A percentile compares a stretch with the other conserved stretches of the same genome.
phyloP scores from a whole-genome alignment of 2,888 invertebrate species.

The Sipha maydis region DNA sequence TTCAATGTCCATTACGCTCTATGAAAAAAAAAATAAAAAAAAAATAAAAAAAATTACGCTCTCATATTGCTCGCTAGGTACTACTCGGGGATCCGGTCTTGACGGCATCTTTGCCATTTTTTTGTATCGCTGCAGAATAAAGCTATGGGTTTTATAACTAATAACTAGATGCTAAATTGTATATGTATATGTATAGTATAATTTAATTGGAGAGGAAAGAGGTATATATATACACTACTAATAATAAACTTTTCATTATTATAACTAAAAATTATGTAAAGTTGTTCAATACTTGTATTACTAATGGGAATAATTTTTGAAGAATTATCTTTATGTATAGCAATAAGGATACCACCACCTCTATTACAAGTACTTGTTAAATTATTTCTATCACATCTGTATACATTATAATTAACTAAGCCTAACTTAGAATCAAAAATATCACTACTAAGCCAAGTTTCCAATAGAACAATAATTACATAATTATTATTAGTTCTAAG shows the following conservation, averaged over 20 bases:
- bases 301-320: too few species aligned
- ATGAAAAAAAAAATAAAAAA: too few species aligned
- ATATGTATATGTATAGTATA: not conserved
- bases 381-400: too few species aligned
- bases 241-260: not conserved
- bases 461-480: not conserved
- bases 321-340: not conserved
- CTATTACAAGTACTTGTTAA: not conserved
- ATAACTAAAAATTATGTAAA: not conserved
- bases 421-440: not conserved
- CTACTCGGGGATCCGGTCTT: too few species aligned
- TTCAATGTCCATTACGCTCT: too few species aligned
- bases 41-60: too few species aligned
- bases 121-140: too few species aligned
- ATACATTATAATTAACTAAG: not conserved
- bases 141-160: not conserved
- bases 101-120: too few species aligned
- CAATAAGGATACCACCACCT: not conserved
- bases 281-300: not conserved
- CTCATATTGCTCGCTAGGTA: too few species aligned
- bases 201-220: not conserved
- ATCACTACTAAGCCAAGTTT: not conserved
- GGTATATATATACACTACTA: not conserved
- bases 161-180: not conserved
- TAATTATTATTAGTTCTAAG: not conserved